These are phyloP conservation scores for Orientallactaga bullata DNA, from an alignment of 2,113 vertebrate genomes.

Conservation along the genomic window DNA sequence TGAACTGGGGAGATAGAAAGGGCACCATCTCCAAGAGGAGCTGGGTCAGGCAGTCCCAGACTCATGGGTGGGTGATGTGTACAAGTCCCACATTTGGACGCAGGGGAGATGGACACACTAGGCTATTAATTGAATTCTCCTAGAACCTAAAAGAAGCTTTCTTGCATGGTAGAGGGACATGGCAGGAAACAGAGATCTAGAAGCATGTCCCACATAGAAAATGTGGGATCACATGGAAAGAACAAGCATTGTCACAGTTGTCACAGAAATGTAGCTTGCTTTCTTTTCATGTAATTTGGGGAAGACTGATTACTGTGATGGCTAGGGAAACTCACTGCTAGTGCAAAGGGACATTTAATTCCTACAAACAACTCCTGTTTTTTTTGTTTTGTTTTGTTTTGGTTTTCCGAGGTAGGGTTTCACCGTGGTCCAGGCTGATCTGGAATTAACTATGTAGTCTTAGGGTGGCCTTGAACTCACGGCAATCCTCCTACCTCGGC, in stretches of 20 bases:
- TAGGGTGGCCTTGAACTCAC: too few relatives aligned
- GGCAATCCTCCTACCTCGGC: too few relatives aligned
- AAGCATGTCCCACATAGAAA: not conserved
- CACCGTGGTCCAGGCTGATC: too few relatives aligned
- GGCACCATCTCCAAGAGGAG: not conserved
- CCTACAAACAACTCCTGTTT: not conserved
- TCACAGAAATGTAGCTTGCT: not conserved
- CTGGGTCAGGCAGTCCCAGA: not conserved
- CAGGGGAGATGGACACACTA: not conserved
- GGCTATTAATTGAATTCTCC: not conserved
- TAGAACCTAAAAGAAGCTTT: not conserved
- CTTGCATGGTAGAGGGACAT: not conserved
- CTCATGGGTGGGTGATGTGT: accelerated
- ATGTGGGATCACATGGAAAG: not conserved
- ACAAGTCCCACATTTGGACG: not conserved
- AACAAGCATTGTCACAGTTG: not conserved
- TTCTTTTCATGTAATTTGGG: not conserved
- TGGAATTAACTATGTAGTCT: too few relatives aligned
- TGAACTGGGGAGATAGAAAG: not conserved
- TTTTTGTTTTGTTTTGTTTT: too few relatives aligned
- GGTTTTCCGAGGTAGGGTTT: too few relatives aligned
- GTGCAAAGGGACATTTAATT: slow-evolving; percentile 7
- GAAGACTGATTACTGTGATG: not conserved
- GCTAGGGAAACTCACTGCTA: not conserved
- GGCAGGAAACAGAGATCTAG: not conserved